Evolutionary conservation across 2,113 vertebrate species (phyloP).

Genomic region (Picathartes gymnocephalus): DNA sequence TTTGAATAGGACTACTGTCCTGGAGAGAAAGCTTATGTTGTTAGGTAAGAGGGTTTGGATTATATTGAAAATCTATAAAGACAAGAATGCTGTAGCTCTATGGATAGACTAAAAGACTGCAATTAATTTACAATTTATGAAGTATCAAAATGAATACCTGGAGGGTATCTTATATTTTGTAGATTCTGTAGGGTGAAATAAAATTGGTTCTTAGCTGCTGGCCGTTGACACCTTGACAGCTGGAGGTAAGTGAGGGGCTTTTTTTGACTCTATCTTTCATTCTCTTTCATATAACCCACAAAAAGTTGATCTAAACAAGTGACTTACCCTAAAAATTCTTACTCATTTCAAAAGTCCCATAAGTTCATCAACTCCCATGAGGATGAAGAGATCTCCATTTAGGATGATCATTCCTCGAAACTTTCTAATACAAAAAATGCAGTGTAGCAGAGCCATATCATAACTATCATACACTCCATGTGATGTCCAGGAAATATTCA

Average conservation of each 20-base stretch:
- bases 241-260: neutral
- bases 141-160: neutral
- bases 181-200: neutral
- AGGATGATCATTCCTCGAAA: neutral
- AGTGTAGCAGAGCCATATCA: neutral
- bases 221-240: neutral
- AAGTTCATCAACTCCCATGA: neutral
- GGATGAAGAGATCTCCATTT: neutral
- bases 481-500: neutral
- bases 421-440: neutral
- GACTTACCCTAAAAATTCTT: neutral
- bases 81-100: neutral
- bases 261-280: neutral
- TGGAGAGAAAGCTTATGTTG: neutral
- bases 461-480: neutral
- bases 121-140: neutral
- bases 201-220: neutral
- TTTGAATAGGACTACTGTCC: constrained; percentile 26
- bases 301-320: neutral
- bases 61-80: neutral
- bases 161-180: neutral
- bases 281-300: neutral
- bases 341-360: neutral
- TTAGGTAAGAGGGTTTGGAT: neutral
- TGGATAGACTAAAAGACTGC: neutral